A percentile compares a stretch with the other conserved stretches of the same genome.
Evolutionary conservation across 1,140 invertebrate genomes (phyloP).

Genomic region (Adelges cooleyi): DNA sequence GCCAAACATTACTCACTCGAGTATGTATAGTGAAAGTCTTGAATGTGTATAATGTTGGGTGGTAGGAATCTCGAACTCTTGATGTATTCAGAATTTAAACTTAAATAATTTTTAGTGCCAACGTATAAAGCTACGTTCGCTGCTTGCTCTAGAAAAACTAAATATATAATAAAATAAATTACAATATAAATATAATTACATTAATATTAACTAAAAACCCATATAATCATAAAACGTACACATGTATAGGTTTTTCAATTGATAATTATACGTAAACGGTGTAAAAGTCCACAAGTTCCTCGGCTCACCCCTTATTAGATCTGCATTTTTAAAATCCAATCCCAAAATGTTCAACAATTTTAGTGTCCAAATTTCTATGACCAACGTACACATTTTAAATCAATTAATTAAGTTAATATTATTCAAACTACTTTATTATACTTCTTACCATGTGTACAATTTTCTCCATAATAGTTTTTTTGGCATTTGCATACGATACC

Average conservation of each 20-base stretch:
- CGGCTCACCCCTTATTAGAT: not conserved
- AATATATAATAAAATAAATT: too few relatives aligned
- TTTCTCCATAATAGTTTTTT: not conserved
- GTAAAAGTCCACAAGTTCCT: not conserved
- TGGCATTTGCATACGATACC: not conserved
- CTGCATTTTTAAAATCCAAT: not conserved
- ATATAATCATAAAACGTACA: not conserved
- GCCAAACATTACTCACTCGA: too few relatives aligned
- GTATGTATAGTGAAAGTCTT: too few relatives aligned
- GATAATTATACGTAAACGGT: not conserved
- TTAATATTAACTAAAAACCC: too few relatives aligned
- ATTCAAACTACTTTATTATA: not conserved
- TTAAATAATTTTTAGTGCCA: too few relatives aligned
- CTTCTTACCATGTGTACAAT: not conserved
- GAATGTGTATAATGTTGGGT: too few relatives aligned
- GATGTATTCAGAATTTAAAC: too few relatives aligned
- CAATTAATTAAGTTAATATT: not conserved
- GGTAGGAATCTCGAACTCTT: too few relatives aligned
- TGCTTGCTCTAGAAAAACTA: too few relatives aligned
- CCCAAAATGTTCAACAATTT: not conserved
- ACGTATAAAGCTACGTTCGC: too few relatives aligned
- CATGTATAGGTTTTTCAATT: not conserved
- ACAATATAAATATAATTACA: too few relatives aligned
- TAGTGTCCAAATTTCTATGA: not conserved
- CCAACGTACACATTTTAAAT: not conserved